Conservation (phyloP, 2,113 vertebrate genomes). For the Lamprotornis superbus region DNA sequence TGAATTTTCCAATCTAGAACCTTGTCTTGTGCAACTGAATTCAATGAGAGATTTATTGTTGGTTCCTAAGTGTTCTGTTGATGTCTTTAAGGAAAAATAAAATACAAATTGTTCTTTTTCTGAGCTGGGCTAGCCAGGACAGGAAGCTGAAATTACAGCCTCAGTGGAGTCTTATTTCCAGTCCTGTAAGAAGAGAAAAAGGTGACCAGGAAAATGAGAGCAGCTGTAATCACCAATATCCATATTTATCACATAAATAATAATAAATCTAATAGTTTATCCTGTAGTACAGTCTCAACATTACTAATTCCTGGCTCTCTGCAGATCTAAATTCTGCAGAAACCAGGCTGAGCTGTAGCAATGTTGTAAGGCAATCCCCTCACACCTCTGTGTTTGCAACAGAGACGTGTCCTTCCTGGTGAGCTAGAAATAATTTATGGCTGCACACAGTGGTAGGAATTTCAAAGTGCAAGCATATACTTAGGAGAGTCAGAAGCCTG, state of each 20-base stretch:
- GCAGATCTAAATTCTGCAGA: not conserved
- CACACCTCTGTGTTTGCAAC: not conserved
- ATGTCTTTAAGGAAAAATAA: not conserved
- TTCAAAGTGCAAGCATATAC: not conserved
- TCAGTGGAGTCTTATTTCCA: not conserved
- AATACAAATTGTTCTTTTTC: not conserved
- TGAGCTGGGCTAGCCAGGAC: not conserved
- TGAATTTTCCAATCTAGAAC: not conserved
- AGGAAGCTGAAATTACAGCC: constrained; percentile 22
- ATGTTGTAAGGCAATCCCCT: not conserved
- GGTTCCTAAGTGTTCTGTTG: not conserved
- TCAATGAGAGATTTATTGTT: not conserved
- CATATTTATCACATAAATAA: not conserved
- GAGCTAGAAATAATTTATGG: constrained; percentile 26
- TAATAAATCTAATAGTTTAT: not conserved
- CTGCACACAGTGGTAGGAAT: not conserved
- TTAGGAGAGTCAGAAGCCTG: constrained; percentile 14
- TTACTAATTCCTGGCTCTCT: not conserved
- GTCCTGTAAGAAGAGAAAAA: not conserved
- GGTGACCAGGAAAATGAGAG: not conserved
- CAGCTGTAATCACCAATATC: accelerated
- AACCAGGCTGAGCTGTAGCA: not conserved
- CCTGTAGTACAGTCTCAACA: not conserved
- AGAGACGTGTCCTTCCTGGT: not conserved
- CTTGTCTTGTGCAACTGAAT: not conserved